Base-by-base conservation (phyloP, 2,888 invertebrate species). In the Heliconius sara region DNA sequence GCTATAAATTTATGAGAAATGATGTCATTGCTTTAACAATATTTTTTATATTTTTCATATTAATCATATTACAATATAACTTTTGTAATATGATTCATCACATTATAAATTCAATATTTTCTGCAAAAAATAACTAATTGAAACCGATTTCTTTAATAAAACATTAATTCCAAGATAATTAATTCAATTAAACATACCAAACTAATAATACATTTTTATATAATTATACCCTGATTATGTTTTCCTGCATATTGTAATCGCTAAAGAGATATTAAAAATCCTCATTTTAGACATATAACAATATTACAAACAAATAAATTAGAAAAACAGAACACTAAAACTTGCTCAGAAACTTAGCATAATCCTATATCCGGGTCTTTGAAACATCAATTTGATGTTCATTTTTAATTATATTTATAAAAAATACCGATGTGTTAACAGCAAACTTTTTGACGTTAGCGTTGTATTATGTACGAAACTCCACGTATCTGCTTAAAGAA, bases 401-500 rank as follows among this genome's bases (percentile, higher is more conserved):
- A 72, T 60, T 60, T 73, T 60, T 25, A 60, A 9, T n/a, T 60
- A 7, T 34, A 34, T 25, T 39, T 60, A 60, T 73, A 39, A 39
- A 39, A 39, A 39, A n/a, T 43, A 65, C 6, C 9, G 22, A 57
- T 34, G n/a, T 60, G 60, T 34, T n/a, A 60, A 73, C 3, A 73
- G 22, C 16, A n/a, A 22, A 27, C 9, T 73, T 22, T 73, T 73
- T 25, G 39, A 73, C 73, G 60, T 75, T 65, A 75, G 27, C 13
- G 22, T 27, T 47, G 27, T 30, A 66, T 66, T 43, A 47, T 66
- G 65, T 65, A 75, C 7, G 27, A 66, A 47, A 43, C 27, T 47
- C 47, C 65, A 75, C 43, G 39, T 65, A 47, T 75, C 74, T 39
- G 43, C 27, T 65, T 66, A 75, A 75, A 43, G 34, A 75, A 79